These are phyloP conservation scores for Melanaphis sacchari DNA, from an alignment of 1,140 invertebrate genomes.

Conservation along the genomic window DNA sequence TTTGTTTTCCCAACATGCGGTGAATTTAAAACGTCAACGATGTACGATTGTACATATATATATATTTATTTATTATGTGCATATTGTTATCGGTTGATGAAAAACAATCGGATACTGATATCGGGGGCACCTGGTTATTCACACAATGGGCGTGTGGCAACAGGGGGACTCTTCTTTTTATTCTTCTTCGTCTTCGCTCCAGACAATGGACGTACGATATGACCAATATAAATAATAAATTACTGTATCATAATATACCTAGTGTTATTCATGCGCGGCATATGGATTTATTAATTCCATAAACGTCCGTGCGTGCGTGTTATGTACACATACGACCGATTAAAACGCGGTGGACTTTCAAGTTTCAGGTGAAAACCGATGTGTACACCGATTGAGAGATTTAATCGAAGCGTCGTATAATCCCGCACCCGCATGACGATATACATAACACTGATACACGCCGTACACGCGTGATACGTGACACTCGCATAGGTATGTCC, in stretches of 20 bases:
- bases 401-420: background rate
- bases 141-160: conserved; percentile 13
- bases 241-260: background rate
- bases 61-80: background rate
- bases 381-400: background rate
- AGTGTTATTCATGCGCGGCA: too few species aligned
- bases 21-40: conserved; percentile 27
- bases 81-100: conserved; percentile 30
- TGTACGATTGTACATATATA: background rate
- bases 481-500: background rate
- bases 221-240: conserved; percentile 22
- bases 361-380: conserved; percentile 13
- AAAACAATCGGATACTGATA: conserved; percentile 50
- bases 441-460: too few species aligned
- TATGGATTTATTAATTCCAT: conserved; percentile 40
- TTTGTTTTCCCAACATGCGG: background rate
- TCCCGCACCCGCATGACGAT: background rate
- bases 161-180: conserved; percentile 1
- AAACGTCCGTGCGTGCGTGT: background rate
- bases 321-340: background rate
- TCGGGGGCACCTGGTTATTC: conserved; percentile 43
- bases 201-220: conserved; percentile 28
- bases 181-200: background rate
- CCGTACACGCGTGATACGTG: background rate
- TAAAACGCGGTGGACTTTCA: background rate